Conservation (phyloP, 2,113 vertebrate genomes). For the Antennarius striatus region DNA sequence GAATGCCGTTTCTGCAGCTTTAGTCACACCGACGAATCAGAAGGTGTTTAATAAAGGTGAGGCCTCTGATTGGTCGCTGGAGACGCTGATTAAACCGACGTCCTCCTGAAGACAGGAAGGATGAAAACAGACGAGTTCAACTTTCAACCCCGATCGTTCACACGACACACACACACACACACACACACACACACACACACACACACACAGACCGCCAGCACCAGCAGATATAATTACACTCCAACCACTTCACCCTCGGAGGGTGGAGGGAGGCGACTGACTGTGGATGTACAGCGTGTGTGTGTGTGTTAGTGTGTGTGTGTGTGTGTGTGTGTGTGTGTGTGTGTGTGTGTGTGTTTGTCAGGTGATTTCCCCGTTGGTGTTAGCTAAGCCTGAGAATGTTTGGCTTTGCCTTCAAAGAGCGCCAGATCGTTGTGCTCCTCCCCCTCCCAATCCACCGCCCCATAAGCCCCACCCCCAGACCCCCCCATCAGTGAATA, state of each 20-base stretch:
- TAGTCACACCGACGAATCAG: too few species aligned
- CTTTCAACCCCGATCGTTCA: not conserved
- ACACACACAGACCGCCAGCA: conserved; percentile 1
- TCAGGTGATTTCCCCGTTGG: conserved; percentile 75
- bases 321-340: conserved; percentile 50
- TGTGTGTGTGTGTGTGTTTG: conserved; percentile 57
- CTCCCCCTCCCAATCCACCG: too few species aligned
- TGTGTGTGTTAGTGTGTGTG: conserved; percentile 45
- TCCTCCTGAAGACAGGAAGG: too few species aligned
- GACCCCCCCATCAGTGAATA: conserved; percentile 60
- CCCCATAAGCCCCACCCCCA: too few species aligned
- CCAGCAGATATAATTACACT: conserved; percentile 17
- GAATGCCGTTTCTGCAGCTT: too few species aligned
- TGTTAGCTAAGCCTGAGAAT: conserved; percentile 71
- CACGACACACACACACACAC: not conserved
- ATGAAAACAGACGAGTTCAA: too few species aligned
- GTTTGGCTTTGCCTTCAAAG: conserved; percentile 78
- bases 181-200: conserved; percentile 1
- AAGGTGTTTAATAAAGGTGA: too few species aligned
- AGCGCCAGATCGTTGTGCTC: conserved; percentile 32
- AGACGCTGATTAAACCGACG: too few species aligned
- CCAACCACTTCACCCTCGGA: not conserved
- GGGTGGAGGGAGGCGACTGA: conserved; percentile 5
- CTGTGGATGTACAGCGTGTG: conserved; percentile 19
- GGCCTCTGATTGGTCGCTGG: too few species aligned